Base-by-base conservation (phyloP, 23 tunicate genomes). In the Aplidium turbinatum region DNA sequence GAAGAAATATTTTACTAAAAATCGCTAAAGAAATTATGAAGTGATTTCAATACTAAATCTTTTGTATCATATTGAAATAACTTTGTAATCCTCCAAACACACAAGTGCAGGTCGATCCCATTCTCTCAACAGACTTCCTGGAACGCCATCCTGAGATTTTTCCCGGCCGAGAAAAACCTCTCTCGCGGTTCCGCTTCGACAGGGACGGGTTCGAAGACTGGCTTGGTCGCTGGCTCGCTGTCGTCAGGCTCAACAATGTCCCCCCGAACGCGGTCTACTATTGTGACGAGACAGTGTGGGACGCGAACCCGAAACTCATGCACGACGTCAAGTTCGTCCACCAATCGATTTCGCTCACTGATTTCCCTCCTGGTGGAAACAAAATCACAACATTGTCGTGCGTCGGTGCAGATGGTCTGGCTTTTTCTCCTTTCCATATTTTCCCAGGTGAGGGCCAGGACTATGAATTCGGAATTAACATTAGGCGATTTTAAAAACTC, bases 401-500 rank as follows among this genome's bases (percentile, higher is more conserved):
- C 61, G 34, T 81, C 20, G 87, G 87, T 13, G 87, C 87, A 5
- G 47, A 68, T 21, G 87, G 87, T 1, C 35, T 27, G 5, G 52
- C 63, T n/a, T 33, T 72, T 2, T 16, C 69, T 29, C 77, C 87
- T 16, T 72, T 71, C 38, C 76, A 81, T 35, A 47, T 81, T 2
- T 61, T 81, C 26, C 87, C 87, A 81, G 87, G 87, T 81, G 3
- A 1, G 70, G n/a, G n/a, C n/a, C n/a, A n/a, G n/a, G n/a, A n/a
- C n/a, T n/a, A n/a, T n/a, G n/a, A n/a, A n/a, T n/a, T n/a, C n/a
- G n/a, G n/a, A n/a, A n/a, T n/a, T n/a, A n/a, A n/a, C n/a, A n/a
- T n/a, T n/a, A n/a, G n/a, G n/a, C n/a, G n/a, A n/a, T n/a, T n/a
- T n/a, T n/a, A n/a, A n/a, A n/a, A n/a, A n/a, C n/a, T n/a, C n/a